phyloP scores from a whole-genome alignment of 2,113 vertebrate genomes.

The Leuciscus idus region DNA sequence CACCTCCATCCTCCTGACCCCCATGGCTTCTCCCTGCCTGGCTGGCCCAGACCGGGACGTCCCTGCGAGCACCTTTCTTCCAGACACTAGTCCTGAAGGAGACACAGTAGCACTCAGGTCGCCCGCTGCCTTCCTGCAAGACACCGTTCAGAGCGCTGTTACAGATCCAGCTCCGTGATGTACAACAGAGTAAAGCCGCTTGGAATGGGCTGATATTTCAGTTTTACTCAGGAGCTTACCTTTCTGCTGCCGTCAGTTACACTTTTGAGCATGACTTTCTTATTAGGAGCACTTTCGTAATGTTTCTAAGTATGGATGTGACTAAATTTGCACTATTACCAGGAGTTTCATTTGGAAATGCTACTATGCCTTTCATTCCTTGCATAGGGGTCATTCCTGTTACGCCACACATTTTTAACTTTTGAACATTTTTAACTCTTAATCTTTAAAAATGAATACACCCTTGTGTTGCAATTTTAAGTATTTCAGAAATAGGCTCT shows the following conservation, averaged over 20 bases:
- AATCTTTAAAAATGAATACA: not conserved
- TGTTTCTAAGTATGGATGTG: conserved; percentile 38
- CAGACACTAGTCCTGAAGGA: conserved; percentile 24
- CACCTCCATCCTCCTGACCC: conserved; percentile 72
- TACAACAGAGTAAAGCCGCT: not conserved
- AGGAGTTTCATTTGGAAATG: conserved; percentile 32
- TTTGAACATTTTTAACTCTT: too few species aligned
- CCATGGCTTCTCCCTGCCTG: conserved; percentile 67
- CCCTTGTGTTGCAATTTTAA: not conserved
- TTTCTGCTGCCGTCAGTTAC: conserved; percentile 13
- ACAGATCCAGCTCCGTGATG: conserved; percentile 6
- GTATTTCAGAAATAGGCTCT: not conserved
- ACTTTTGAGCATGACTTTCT: conserved; percentile 40
- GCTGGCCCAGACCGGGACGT: conserved; percentile 63
- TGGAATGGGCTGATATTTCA: not conserved
- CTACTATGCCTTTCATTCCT: not conserved
- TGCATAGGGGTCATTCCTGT: not conserved
- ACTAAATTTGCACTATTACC: conserved; percentile 49
- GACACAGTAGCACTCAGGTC: conserved; percentile 7
- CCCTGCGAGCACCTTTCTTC: conserved; percentile 56
- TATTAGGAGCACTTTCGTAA: conserved; percentile 32
- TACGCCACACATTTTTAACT: not conserved
- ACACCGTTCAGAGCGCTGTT: not conserved
- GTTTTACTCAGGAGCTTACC: conserved; percentile 41
- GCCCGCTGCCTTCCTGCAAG: conserved; percentile 17